Evolutionary conservation across 2,888 invertebrate species (phyloP).

Genomic region (Lasius platythorax): DNA sequence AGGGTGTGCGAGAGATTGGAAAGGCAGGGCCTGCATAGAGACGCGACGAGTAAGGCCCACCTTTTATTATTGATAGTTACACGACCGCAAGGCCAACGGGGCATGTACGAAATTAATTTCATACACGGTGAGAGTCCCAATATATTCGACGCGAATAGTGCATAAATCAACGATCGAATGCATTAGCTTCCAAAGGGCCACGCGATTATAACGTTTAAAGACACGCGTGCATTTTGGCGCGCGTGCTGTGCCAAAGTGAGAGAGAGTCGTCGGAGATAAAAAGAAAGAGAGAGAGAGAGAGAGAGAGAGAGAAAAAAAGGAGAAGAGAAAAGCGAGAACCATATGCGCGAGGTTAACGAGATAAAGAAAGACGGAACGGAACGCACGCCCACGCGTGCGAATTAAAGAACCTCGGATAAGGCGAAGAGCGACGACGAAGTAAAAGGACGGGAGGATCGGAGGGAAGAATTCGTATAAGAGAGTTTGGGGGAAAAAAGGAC

Average conservation of each 20-base stretch:
- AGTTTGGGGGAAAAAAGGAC: conserved; percentile 39
- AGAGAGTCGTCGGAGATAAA: conserved; percentile 47
- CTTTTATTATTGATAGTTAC: conserved; percentile 84
- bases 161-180: conserved; percentile 85
- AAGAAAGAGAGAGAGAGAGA: conserved; percentile 26
- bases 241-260: conserved; percentile 57
- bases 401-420: conserved; percentile 80
- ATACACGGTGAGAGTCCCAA: conserved; percentile 81
- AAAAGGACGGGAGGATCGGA: conserved; percentile 26
- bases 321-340: conserved; percentile 41
- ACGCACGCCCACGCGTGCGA: conserved; percentile 80
- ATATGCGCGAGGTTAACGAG: conserved; percentile 31
- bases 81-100: conserved; percentile 81
- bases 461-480: conserved; percentile 27
- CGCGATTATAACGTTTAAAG: conserved; percentile 78
- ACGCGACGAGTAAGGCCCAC: conserved; percentile 62
- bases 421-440: conserved; percentile 63
- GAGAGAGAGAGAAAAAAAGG: neutral
- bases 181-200: conserved; percentile 79
- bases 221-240: conserved; percentile 71
- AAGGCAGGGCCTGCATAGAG: conserved; percentile 49
- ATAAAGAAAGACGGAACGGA: conserved; percentile 59
- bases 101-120: conserved; percentile 84
- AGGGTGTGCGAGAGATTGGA: conserved; percentile 43
- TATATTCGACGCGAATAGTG: conserved; percentile 81